Conservation (phyloP, 2,113 vertebrate species). For the Microcebus griseorufus region DNA sequence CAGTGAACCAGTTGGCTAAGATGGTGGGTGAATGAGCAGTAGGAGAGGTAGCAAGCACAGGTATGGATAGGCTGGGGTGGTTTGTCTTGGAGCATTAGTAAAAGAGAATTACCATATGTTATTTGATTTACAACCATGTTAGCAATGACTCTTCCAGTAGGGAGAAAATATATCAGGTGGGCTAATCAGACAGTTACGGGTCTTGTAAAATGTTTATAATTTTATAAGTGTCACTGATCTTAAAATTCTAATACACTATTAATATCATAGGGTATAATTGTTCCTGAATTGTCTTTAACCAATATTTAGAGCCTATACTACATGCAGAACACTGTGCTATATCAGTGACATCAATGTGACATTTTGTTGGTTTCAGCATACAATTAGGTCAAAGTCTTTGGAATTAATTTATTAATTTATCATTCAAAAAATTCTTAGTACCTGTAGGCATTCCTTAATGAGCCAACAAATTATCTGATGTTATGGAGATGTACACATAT, state of each 20-base stretch:
- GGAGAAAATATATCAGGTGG: not conserved
- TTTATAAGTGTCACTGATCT: not conserved
- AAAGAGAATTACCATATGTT: not conserved
- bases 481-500: not conserved
- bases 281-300: not conserved
- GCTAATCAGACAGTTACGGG: not conserved
- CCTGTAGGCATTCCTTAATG: not conserved
- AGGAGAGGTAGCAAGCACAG: not conserved
- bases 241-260: not conserved
- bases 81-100: not conserved
- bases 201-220: not conserved
- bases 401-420: not conserved
- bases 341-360: not conserved
- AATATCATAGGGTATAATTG: not conserved
- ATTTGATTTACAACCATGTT: not conserved
- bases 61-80: not conserved
- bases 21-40: not conserved
- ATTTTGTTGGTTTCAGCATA: not conserved
- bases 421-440: not conserved
- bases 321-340: not conserved
- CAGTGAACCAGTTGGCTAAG: not conserved
- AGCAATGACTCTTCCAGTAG: not conserved
- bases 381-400: not conserved
- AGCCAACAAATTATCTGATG: not conserved
- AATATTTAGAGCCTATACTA: not conserved